Conservation (phyloP, 2,888 invertebrate genomes). For the Stenodera caucasica region DNA sequence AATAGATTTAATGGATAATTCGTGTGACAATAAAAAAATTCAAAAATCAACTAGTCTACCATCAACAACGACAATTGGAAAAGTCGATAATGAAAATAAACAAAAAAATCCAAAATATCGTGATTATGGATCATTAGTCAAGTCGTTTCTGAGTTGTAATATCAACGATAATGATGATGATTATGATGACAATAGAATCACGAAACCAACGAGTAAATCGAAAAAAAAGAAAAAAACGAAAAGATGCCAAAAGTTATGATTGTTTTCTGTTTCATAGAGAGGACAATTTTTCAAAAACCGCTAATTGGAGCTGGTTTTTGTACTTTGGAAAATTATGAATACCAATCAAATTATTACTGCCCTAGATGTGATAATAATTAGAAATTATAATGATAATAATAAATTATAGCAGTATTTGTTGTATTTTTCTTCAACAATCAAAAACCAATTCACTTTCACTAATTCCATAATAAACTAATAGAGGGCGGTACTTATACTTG, state of each 20-base stretch:
- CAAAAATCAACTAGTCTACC: conserved; percentile 47
- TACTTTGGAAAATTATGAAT: no score
- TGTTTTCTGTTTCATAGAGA: not conserved
- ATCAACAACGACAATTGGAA: conserved; percentile 30
- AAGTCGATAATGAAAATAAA: conserved; percentile 28
- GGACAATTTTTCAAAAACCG: no score
- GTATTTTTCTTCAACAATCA: not conserved
- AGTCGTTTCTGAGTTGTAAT: not conserved
- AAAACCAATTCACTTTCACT: no score
- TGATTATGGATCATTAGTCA: not conserved
- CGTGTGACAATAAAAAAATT: conserved; percentile 26
- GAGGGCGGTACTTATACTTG: no score
- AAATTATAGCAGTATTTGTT: not conserved
- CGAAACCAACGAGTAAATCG: conserved; percentile 26
- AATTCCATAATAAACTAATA: no score
- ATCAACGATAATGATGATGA: not conserved
- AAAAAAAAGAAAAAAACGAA: conserved; percentile 49
- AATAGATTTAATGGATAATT: conserved; percentile 28
- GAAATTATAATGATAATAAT: not conserved
- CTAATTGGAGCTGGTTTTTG: no score
- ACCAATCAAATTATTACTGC: conserved; percentile 34
- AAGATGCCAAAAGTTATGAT: conserved; percentile 42
- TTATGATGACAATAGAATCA: not conserved
- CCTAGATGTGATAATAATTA: conserved; percentile 36
- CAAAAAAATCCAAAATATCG: conserved; percentile 23